These are phyloP conservation scores for Cephus sareptanus DNA, from an alignment of 2,888 invertebrate genomes.

Conservation along the genomic window DNA sequence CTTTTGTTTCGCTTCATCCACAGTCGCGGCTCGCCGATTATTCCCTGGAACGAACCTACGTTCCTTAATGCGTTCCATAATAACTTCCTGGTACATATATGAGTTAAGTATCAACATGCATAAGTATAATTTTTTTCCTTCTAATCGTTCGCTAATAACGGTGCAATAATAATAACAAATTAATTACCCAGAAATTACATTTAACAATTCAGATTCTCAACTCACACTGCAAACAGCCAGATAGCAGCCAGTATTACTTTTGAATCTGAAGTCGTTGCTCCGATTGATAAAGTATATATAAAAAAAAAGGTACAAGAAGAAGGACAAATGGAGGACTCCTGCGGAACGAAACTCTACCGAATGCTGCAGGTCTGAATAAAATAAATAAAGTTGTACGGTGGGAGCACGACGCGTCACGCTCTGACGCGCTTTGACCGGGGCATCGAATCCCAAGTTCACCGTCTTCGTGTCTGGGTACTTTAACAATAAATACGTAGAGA, in stretches of 20 bases:
- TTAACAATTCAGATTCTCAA: not conserved
- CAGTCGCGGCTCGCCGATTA: not conserved
- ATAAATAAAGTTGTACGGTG: conserved; percentile 20
- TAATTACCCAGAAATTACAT: not conserved
- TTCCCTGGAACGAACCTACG: not conserved
- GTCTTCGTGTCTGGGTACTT: not conserved
- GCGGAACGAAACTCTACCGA: conserved; percentile 18
- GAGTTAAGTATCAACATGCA: not conserved
- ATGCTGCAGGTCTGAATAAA: conserved; percentile 17
- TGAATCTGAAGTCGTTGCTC: not conserved
- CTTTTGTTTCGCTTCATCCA: not conserved
- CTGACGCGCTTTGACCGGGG: not conserved
- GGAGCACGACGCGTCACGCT: conserved; percentile 10
- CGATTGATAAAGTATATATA: not conserved
- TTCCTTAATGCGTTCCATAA: not conserved
- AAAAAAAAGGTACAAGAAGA: not conserved
- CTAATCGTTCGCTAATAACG: no score
- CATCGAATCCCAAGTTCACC: not conserved
- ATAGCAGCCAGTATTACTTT: not conserved
- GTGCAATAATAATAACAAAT: not conserved
- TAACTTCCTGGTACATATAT: not conserved
- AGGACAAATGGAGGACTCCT: conserved; percentile 10
- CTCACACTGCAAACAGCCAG: not conserved
- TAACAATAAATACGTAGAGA: not conserved
- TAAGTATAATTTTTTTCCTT: not conserved